A percentile compares a stretch with the other conserved stretches of the same genome.
Conservation (phyloP, 2,113 vertebrate species). For the Gnathonemus echidnorhynchus region DNA sequence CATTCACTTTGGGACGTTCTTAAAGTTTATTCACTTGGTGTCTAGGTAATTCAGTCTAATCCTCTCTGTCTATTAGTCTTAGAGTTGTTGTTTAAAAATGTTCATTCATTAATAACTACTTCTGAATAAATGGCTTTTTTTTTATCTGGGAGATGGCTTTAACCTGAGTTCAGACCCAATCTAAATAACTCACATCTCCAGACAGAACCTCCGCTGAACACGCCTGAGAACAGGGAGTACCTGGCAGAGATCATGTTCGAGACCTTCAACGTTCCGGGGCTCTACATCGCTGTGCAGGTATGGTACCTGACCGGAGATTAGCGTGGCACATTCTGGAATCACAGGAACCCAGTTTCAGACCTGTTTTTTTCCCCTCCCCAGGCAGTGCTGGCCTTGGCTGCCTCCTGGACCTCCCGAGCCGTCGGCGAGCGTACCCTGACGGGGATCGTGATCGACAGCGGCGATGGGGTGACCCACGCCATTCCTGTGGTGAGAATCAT, state of each 20-base stretch:
- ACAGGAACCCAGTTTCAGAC: neutral
- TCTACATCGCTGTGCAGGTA: slow-evolving; percentile 87
- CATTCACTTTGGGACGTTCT: neutral
- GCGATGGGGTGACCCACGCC: slow-evolving; percentile 78
- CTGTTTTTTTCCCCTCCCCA: slow-evolving; percentile 26
- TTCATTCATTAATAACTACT: neutral
- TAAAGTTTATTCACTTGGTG: neutral
- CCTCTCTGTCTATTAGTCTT: neutral
- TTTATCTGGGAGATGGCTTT: neutral
- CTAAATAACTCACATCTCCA: slow-evolving; percentile 32
- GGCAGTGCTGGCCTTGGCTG: slow-evolving; percentile 77
- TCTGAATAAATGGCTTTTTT: neutral
- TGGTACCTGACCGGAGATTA: slow-evolving; percentile 14
- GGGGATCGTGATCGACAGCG: slow-evolving; percentile 75
- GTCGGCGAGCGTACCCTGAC: slow-evolving; percentile 77
- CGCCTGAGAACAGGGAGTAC: slow-evolving; percentile 81
- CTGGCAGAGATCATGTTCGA: slow-evolving; percentile 89
- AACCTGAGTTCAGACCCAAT: neutral
- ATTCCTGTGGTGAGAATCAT: slow-evolving; percentile 72
- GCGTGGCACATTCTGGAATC: neutral
- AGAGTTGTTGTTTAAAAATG: neutral
- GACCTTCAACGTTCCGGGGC: slow-evolving; percentile 79
- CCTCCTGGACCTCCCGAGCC: slow-evolving; percentile 79
- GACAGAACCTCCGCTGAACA: slow-evolving; percentile 82
- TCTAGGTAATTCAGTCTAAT: neutral